Evolutionary conservation across 2,797 vertebrate genomes (phyloP), one percentile per base, ranked within the genome.

Genomic region (Sebastes variabilis): DNA sequence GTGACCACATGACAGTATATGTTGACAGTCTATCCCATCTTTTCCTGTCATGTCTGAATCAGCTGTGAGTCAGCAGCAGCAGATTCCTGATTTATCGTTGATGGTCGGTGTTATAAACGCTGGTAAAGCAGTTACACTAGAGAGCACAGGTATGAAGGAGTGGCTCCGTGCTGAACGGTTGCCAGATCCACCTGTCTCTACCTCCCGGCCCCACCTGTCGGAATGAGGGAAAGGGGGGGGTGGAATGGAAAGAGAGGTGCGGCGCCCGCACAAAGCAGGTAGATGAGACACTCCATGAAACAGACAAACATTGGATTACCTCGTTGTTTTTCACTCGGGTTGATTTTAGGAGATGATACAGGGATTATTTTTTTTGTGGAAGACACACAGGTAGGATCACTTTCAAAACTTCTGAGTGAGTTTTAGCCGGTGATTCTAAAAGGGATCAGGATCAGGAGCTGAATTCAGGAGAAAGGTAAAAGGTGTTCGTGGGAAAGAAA

Each of bases 111-210:
- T n/a, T 52, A 20, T 82, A 78, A 83, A 77, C 1, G 29, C 27
- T 61, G 12, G 58, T 71, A 25, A 80, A 69, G 75, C 66, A 66
- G 65, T 92, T 89, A 91, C 80, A 67, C 66, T 73, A 82, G 77
- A 83, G 77, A 22, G 38, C 72, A 29, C 80, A 88, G 92, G 94
- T 92, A 94, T 93, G 87, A 93, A 92, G 94, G 94, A 87, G 94
- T 92, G 93, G 81, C 88, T 70, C 46, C 12, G 29, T 75, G 10
- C 75, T 94, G 92, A 90, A 89, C 24, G 38, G 7, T 10, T 60
- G 82, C 91, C 93, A 94, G 83, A 88, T 90, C 80, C 93, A 95
- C 93, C 93, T 94, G 93, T 94, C 71, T 85, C 52, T 77, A 32
- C 90, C 75, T 88, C 82, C 64, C 27, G 66, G 89, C 92, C 89